A percentile compares a stretch with the other conserved stretches of the same genome.
Evolutionary conservation across 2,888 invertebrate species (phyloP).

Genomic region (Chromoteleia sp.): DNA sequence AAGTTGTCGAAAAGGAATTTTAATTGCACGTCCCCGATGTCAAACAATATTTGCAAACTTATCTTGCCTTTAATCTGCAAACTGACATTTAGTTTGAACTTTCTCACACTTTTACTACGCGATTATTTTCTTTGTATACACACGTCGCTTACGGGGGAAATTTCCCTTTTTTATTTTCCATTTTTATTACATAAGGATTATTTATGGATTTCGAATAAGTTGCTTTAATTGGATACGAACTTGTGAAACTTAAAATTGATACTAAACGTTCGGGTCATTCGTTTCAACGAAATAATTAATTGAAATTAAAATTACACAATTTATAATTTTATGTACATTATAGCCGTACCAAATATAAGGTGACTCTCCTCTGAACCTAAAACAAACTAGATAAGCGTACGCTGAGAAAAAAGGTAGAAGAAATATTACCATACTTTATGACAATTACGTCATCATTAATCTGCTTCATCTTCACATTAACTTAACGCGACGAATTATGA

Average conservation of each 20-base stretch:
- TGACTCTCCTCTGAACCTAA: too few species aligned
- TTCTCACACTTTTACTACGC: conserved; percentile 64
- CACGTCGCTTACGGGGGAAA: conserved; percentile 34
- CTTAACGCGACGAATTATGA: too few species aligned
- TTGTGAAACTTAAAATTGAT: background rate
- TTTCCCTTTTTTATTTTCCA: conserved; percentile 32
- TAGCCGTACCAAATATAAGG: too few species aligned
- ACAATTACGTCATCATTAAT: too few species aligned
- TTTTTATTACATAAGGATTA: conserved; percentile 21
- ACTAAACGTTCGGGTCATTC: too few species aligned
- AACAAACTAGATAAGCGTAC: too few species aligned
- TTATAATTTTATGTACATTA: background rate
- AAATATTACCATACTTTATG: too few species aligned
- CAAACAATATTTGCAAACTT: conserved; percentile 54
- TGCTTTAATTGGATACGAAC: conserved; percentile 12
- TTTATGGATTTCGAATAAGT: conserved; percentile 15
- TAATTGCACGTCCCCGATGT: conserved; percentile 39
- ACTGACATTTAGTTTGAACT: conserved; percentile 63
- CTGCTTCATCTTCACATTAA: too few species aligned
- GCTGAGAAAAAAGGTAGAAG: too few species aligned
- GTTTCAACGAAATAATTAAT: background rate
- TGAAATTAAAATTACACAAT: background rate
- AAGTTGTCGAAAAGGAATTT: conserved; percentile 25
- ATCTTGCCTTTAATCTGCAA: conserved; percentile 60
- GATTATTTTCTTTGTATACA: conserved; percentile 53